Evolutionary conservation across 2,113 vertebrate genomes (phyloP).

Genomic region (Oplegnathus fasciatus): DNA sequence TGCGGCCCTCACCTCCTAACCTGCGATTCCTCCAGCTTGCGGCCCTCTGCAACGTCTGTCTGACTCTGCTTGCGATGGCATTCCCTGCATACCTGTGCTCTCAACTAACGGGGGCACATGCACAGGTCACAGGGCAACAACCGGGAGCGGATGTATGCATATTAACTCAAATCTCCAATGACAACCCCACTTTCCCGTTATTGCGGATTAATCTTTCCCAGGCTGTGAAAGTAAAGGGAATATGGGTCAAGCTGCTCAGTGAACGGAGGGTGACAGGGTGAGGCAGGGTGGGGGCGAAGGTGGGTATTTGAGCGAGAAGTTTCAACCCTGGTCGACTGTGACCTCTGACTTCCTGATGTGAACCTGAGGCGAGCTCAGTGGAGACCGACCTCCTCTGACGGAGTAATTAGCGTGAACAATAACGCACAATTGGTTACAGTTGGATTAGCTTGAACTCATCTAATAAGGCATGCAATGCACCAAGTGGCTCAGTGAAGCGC

Average conservation of each 20-base stretch:
- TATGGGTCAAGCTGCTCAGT: constrained; percentile 50
- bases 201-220: constrained; percentile 66
- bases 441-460: constrained; percentile 72
- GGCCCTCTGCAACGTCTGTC: constrained; percentile 43
- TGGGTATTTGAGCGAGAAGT: constrained; percentile 47
- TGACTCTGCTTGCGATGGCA: constrained; percentile 46
- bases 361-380: constrained; percentile 53
- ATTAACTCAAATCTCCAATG: constrained; percentile 68
- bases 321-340: constrained; percentile 38
- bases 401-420: constrained; percentile 78
- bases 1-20: constrained; percentile 55
- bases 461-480: constrained; percentile 69
- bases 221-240: constrained; percentile 17
- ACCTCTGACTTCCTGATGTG: constrained; percentile 57
- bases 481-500: constrained; percentile 68
- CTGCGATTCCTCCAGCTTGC: constrained; percentile 33
- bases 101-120: constrained; percentile 65
- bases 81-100: constrained; percentile 76
- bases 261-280: not conserved
- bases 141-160: constrained; percentile 61
- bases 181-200: constrained; percentile 53
- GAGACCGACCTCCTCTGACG: constrained; percentile 46
- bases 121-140: constrained; percentile 62
- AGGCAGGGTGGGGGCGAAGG: constrained; percentile 1
- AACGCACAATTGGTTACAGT: constrained; percentile 68